Evolutionary conservation across 2,113 vertebrate genomes (phyloP).

Genomic region (Macaca nemestrina): DNA sequence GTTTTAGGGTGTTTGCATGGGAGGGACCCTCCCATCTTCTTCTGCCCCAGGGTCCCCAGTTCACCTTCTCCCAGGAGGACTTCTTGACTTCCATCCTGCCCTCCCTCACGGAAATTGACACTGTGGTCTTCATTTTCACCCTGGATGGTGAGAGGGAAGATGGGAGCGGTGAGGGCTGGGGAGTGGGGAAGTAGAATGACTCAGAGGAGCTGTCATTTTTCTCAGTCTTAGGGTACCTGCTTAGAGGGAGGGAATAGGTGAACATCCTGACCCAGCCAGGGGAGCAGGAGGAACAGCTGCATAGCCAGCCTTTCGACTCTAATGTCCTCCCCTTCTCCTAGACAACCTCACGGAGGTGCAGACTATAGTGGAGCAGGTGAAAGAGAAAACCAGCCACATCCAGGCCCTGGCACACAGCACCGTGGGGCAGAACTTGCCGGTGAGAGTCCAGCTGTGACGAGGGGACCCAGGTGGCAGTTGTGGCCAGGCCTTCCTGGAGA

Average conservation of each 20-base stretch:
- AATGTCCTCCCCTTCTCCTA: slow-evolving; percentile 37
- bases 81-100: slow-evolving; percentile 84
- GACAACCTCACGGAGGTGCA: slow-evolving; percentile 83
- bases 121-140: slow-evolving; percentile 86
- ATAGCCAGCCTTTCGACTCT: not conserved
- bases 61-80: slow-evolving; percentile 84
- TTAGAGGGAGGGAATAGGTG: not conserved
- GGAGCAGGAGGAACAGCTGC: not conserved
- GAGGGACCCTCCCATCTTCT: not conserved
- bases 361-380: slow-evolving; percentile 78
- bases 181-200: not conserved
- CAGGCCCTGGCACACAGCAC: slow-evolving; percentile 81
- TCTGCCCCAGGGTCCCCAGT: slow-evolving; percentile 80
- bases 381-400: slow-evolving; percentile 81
- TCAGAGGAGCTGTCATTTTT: not conserved
- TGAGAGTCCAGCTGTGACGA: slow-evolving; percentile 38
- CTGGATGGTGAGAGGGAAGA: slow-evolving; percentile 80
- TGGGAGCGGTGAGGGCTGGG: not conserved
- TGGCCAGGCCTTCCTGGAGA: not conserved
- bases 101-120: slow-evolving; percentile 79
- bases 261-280: not conserved
- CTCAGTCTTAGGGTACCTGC: not conserved
- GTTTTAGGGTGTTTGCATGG: not conserved
- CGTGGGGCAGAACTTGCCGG: slow-evolving; percentile 75
- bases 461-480: not conserved